Evolutionary conservation across 2,888 invertebrate genomes (phyloP).

Genomic region (Chrysolina americana): DNA sequence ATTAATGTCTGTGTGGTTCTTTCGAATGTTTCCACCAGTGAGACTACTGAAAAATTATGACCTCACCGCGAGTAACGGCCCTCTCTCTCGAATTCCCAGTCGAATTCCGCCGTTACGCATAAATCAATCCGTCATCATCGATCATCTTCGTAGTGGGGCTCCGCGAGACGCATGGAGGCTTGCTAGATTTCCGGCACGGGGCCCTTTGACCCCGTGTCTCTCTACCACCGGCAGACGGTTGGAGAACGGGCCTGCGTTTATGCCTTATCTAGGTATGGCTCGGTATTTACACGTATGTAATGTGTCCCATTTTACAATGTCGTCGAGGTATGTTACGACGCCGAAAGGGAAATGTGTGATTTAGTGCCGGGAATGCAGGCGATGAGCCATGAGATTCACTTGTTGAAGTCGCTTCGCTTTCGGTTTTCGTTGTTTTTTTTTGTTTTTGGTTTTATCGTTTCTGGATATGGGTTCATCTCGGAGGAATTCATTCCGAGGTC

Average conservation of each 20-base stretch:
- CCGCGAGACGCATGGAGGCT: constrained; percentile 48
- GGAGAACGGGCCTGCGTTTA: constrained; percentile 21
- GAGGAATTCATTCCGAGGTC: background rate
- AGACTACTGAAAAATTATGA: constrained; percentile 26
- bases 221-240: background rate
- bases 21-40: background rate
- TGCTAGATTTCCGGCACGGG: constrained; percentile 52
- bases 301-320: constrained; percentile 43
- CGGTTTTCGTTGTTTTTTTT: background rate
- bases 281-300: constrained; percentile 38
- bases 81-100: constrained; percentile 41
- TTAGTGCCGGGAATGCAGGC: constrained; percentile 29
- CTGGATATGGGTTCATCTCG: background rate
- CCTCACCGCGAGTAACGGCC: constrained; percentile 22
- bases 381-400: constrained; percentile 21
- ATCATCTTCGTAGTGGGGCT: constrained; percentile 55
- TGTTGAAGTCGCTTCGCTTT: constrained; percentile 6
- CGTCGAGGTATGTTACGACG: constrained; percentile 36
- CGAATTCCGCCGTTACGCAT: constrained; percentile 61
- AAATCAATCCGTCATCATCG: constrained; percentile 63
- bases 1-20: background rate
- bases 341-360: constrained; percentile 39
- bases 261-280: constrained; percentile 42
- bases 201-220: constrained; percentile 47
- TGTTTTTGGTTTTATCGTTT: no score